Base-by-base conservation (phyloP, 2,113 vertebrate genomes). In the Periophthalmus modestus region DNA sequence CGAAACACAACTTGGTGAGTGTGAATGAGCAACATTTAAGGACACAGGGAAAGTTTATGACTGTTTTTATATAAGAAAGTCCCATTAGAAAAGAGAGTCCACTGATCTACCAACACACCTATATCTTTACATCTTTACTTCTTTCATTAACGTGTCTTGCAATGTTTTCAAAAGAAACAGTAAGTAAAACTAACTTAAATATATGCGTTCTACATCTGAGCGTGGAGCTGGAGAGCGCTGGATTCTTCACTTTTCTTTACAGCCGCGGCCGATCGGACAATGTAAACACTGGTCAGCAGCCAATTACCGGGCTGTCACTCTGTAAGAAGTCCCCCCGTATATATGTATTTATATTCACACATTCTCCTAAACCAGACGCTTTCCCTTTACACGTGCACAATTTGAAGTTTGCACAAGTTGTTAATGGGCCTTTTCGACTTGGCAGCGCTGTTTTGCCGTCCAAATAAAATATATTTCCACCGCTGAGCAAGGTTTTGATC, bases 401-500 rank as follows among this genome's bases (percentile, higher is more conserved):
- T 84, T 84, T 84, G 69, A 87, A 90, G 85, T 89, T 89, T 88
- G 83, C 85, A 87, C 86, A 88, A 87, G 87, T 91, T 89, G 86
- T 83, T 92, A 91, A 88, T 85, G 66, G 89, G 80, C 82, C 82
- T 87, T 62, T 85, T 85, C 83, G 84, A 88, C 89, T 86, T 88
- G 83, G 79, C 86, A 82, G 78, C 68, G 47, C 82, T 81, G 87
- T 89, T 90, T 87, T 89, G 76, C 87, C 78, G 89, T 91, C 91
- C 88, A 81, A 85, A 88, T 83, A 82, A 90, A 89, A 83, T 87
- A 82, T 84, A 82, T 87, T 90, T 90, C 88, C 73, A 83, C 82
- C 82, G 84, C 72, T 82, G 84, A 87, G 87, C 80, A 61, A 88
- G 86, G 89, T 88, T 94, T 94, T 94, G 91, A 94, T 93, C 88